Conservation (phyloP, 2,113 vertebrate genomes). For the Eulemur rufifrons region DNA sequence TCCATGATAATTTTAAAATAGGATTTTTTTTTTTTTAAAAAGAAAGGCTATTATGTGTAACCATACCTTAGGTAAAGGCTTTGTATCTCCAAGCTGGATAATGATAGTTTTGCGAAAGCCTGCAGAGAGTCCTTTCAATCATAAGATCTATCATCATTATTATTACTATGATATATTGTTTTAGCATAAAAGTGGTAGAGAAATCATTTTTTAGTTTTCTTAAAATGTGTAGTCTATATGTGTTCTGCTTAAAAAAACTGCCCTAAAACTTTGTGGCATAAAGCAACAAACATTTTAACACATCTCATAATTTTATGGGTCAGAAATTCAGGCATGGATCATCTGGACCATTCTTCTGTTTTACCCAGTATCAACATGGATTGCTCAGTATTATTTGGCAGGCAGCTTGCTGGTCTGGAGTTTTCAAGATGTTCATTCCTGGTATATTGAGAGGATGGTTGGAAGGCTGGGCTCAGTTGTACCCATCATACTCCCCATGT, state of each 20-base stretch:
- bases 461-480: background rate
- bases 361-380: background rate
- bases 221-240: background rate
- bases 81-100: background rate
- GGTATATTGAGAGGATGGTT: background rate
- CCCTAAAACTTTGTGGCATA: background rate
- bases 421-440: background rate
- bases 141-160: background rate
- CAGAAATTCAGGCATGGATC: background rate
- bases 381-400: too few relatives aligned
- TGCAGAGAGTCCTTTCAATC: background rate
- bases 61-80: background rate
- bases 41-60: background rate
- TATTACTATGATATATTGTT: background rate
- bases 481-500: background rate
- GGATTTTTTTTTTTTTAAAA: background rate
- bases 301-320: background rate
- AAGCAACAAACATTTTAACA: background rate
- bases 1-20: background rate
- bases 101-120: background rate
- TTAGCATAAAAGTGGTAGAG: background rate
- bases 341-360: background rate
- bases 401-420: background rate
- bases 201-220: background rate
- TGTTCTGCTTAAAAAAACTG: background rate